A percentile compares a stretch with the other conserved stretches of the same genome.
Evolutionary conservation across 2,888 invertebrate species (phyloP).

Genomic region (Rutpela maculata): DNA sequence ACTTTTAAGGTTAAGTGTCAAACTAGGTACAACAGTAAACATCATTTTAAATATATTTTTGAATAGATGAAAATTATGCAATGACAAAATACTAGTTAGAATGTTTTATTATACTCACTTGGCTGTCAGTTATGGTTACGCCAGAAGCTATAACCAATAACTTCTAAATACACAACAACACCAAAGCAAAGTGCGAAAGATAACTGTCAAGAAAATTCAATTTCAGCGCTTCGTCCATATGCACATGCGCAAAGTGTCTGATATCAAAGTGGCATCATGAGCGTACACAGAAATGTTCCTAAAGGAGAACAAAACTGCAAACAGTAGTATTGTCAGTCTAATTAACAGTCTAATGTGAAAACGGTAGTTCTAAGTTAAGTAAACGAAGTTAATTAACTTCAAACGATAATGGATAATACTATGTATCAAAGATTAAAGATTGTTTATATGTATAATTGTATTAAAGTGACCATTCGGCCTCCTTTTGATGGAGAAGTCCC

Average conservation of each 20-base stretch:
- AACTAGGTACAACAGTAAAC: background rate
- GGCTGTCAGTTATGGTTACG: background rate
- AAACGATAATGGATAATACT: too few relatives aligned
- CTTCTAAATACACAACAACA: background rate
- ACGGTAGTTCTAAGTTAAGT: too few relatives aligned
- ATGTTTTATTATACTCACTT: background rate
- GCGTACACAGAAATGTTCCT: too few relatives aligned
- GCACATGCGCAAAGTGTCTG: background rate
- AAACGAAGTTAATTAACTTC: too few relatives aligned
- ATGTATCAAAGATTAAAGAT: too few relatives aligned
- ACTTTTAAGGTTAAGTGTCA: conserved; percentile 26
- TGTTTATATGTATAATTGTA: too few relatives aligned
- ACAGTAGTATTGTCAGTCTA: too few relatives aligned
- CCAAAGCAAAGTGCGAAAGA: background rate
- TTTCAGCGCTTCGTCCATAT: background rate
- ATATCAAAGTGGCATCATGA: background rate
- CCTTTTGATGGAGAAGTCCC: too few relatives aligned
- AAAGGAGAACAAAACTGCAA: too few relatives aligned
- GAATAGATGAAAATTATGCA: background rate
- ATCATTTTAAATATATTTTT: background rate
- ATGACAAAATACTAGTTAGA: background rate
- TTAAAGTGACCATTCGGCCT: too few relatives aligned
- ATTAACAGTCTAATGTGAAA: too few relatives aligned
- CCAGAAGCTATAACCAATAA: background rate
- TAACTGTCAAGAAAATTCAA: background rate